These are phyloP conservation scores for Dermolepida albohirtum DNA, from an alignment of 2,888 invertebrate genomes.

Conservation along the genomic window DNA sequence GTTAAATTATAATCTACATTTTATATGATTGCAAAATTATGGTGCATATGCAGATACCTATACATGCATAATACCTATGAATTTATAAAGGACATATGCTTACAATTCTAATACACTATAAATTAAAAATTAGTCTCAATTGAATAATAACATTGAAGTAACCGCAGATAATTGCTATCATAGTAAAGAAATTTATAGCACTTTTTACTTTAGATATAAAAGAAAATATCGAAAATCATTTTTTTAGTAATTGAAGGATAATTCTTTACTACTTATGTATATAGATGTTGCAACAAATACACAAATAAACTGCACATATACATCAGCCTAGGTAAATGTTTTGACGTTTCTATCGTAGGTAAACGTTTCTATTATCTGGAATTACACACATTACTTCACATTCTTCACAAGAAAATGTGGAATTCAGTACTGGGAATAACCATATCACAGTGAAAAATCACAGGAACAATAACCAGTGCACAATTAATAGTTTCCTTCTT, in stretches of 20 bases:
- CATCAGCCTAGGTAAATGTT: slow-evolving; percentile 15
- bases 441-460: no score
- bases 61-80: background rate
- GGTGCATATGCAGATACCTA: background rate
- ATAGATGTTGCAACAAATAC: no score
- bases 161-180: slow-evolving; percentile 3
- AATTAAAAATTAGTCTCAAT: slow-evolving; percentile 17
- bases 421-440: no score
- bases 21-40: slow-evolving; percentile 13
- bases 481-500: no score
- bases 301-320: slow-evolving; percentile 4
- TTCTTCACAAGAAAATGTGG: no score
- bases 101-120: slow-evolving; percentile 2
- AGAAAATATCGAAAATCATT: no score
- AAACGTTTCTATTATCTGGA: slow-evolving; percentile 1
- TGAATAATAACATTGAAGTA: slow-evolving; percentile 18
- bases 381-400: background rate
- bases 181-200: background rate
- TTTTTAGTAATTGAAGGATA: no score
- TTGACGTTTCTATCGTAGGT: slow-evolving; percentile 27
- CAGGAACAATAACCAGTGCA: no score
- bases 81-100: slow-evolving; percentile 9
- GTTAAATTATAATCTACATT: slow-evolving; percentile 19
- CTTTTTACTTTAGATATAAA: no score
- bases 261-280: no score